Conservation (phyloP, 1,140 invertebrate species). For the Polyergus mexicanus region DNA sequence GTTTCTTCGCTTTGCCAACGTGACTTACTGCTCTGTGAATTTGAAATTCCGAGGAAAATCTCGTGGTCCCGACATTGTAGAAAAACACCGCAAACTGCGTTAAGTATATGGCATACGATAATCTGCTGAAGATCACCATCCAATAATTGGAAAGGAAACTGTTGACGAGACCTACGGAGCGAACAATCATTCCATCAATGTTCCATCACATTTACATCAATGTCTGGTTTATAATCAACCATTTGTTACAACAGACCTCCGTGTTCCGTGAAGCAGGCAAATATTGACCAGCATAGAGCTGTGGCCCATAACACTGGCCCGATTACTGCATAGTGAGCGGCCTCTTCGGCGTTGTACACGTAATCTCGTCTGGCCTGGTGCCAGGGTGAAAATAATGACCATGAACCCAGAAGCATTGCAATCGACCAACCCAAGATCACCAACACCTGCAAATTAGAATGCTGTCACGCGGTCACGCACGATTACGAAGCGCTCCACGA, state of each 20-base stretch:
- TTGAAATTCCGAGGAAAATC: slow-evolving; percentile 87
- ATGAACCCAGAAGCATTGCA: slow-evolving; percentile 85
- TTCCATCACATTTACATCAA: slow-evolving; percentile 5
- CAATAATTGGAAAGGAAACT: slow-evolving; percentile 89
- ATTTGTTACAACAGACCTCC: slow-evolving; percentile 84
- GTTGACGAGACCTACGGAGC: slow-evolving; percentile 88
- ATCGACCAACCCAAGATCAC: slow-evolving; percentile 87
- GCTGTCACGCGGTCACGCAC: slow-evolving; percentile 11
- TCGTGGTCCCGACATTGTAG: slow-evolving; percentile 88
- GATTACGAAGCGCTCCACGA: slow-evolving; percentile 4
- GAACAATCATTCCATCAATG: slow-evolving; percentile 38
- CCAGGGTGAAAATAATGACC: slow-evolving; percentile 88
- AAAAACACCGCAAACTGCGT: slow-evolving; percentile 91
- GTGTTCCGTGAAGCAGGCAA: slow-evolving; percentile 88
- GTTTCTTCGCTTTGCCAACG: not conserved
- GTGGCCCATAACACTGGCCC: slow-evolving; percentile 89
- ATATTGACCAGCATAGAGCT: slow-evolving; percentile 89
- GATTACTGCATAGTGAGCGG: slow-evolving; percentile 89
- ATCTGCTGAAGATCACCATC: slow-evolving; percentile 89
- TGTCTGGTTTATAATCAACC: slow-evolving; percentile 1
- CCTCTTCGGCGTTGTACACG: slow-evolving; percentile 88
- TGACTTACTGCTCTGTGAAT: slow-evolving; percentile 86
- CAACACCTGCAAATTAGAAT: slow-evolving; percentile 83
- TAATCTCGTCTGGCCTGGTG: slow-evolving; percentile 88
- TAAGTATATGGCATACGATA: slow-evolving; percentile 92